Conservation (phyloP, 1,140 invertebrate genomes). For the Formica selysi region DNA sequence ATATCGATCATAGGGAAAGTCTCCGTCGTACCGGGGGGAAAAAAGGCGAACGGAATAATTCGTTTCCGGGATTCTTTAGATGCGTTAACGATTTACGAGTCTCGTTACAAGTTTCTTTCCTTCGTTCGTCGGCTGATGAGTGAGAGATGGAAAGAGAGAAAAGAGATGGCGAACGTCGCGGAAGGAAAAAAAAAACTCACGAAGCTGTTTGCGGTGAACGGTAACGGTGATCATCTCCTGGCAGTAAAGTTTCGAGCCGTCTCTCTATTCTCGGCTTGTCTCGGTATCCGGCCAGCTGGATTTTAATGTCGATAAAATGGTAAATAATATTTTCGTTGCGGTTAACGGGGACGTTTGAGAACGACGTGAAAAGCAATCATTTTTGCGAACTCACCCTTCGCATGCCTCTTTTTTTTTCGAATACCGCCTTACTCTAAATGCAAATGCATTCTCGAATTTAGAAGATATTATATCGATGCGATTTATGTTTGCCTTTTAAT, state of each 20-base stretch:
- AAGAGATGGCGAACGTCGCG: neutral
- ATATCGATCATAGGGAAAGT: constrained; percentile 66
- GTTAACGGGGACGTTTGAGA: constrained; percentile 61
- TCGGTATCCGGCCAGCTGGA: constrained; percentile 34
- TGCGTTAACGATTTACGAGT: constrained; percentile 66
- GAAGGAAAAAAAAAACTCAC: constrained; percentile 44
- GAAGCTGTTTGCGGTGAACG: constrained; percentile 72
- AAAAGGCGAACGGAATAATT: constrained; percentile 56
- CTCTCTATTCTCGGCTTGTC: constrained; percentile 5
- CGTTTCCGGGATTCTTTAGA: constrained; percentile 70
- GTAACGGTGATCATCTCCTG: constrained; percentile 72
- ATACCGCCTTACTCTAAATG: constrained; percentile 32
- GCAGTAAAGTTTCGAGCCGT: constrained; percentile 61
- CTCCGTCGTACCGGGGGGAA: neutral
- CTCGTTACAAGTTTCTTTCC: constrained; percentile 66
- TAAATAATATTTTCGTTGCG: constrained; percentile 61
- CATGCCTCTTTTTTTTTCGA: too few relatives aligned
- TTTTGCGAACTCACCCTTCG: constrained; percentile 9
- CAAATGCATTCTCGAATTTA: constrained; percentile 32
- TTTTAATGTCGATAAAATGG: constrained; percentile 60
- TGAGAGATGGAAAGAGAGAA: neutral
- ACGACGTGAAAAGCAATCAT: constrained; percentile 53
- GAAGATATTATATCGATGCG: constrained; percentile 36
- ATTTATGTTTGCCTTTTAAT: neutral
- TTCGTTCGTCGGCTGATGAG: neutral